phyloP scores from a whole-genome alignment of 2,888 invertebrate species.

The Antheraea yamamai region DNA sequence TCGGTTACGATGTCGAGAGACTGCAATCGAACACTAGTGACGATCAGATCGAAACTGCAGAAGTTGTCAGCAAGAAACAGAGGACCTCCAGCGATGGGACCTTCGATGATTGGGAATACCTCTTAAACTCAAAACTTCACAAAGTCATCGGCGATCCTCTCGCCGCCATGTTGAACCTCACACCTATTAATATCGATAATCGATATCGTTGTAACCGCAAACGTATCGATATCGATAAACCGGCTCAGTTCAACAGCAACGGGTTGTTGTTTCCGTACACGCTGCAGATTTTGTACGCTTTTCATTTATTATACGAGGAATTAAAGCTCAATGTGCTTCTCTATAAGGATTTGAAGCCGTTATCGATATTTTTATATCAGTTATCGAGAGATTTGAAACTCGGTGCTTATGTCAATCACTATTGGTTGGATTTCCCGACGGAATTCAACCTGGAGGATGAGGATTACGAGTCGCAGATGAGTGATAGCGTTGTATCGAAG shows the following conservation, averaged over 20 bases:
- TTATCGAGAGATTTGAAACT: slow-evolving; percentile 89
- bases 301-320: slow-evolving; percentile 96
- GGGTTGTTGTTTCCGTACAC: slow-evolving; percentile 88
- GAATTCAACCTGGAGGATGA: slow-evolving; percentile 72
- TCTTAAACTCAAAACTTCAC: slow-evolving; percentile 83
- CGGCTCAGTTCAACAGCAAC: slow-evolving; percentile 82
- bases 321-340: slow-evolving; percentile 90
- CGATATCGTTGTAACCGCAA: slow-evolving; percentile 36
- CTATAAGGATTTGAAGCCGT: slow-evolving; percentile 84
- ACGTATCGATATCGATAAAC: slow-evolving; percentile 47
- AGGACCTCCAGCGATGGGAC: slow-evolving; percentile 89
- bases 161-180: slow-evolving; percentile 68
- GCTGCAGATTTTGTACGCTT: slow-evolving; percentile 87
- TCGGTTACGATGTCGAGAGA: slow-evolving; percentile 88
- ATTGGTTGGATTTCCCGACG: slow-evolving; percentile 92
- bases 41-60: slow-evolving; percentile 58
- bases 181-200: slow-evolving; percentile 34
- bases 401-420: slow-evolving; percentile 87
- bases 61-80: slow-evolving; percentile 88
- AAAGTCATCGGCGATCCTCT: slow-evolving; percentile 70
- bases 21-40: slow-evolving; percentile 73
- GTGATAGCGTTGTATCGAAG: slow-evolving; percentile 80
- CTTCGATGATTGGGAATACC: slow-evolving; percentile 91
- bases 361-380: slow-evolving; percentile 88
- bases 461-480: slow-evolving; percentile 76